Evolutionary conservation across 1,140 invertebrate genomes (phyloP).

Genomic region (Triops longicaudatus): DNA sequence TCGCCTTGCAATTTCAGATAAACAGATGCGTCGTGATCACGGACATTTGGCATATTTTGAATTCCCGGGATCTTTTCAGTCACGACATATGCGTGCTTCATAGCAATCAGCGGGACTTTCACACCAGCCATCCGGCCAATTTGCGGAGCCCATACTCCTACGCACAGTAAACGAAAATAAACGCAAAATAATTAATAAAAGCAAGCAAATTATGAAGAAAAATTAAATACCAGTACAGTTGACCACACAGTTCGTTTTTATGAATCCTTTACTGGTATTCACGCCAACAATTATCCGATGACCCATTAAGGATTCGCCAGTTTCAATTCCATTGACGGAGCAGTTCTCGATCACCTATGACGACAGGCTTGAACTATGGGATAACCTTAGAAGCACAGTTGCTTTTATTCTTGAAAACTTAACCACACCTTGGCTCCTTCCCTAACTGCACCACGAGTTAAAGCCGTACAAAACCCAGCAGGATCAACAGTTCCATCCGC

Average conservation of each 20-base stretch:
- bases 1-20: constrained; percentile 77
- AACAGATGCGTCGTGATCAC: constrained; percentile 74
- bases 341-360: constrained; percentile 65
- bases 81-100: constrained; percentile 82
- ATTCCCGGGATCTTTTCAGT: constrained; percentile 64
- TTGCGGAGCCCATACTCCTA: background rate
- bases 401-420: background rate
- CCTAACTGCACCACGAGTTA: constrained; percentile 57
- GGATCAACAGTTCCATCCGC: constrained; percentile 75
- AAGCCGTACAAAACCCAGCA: constrained; percentile 61
- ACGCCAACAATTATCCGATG: constrained; percentile 62
- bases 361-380: background rate
- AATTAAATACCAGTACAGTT: constrained; percentile 51
- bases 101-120: constrained; percentile 62
- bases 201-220: background rate
- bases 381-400: background rate
- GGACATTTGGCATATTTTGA: constrained; percentile 63
- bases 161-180: background rate
- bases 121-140: constrained; percentile 56
- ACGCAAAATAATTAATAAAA: background rate
- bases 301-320: constrained; percentile 51
- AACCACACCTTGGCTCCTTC: constrained; percentile 57
- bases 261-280: constrained; percentile 57
- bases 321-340: constrained; percentile 56
- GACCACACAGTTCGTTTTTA: constrained; percentile 62